A percentile compares a stretch with the other conserved stretches of the same genome.
phyloP scores from a whole-genome alignment of 1,140 invertebrate genomes.

The Holcopasites calliopsidis region DNA sequence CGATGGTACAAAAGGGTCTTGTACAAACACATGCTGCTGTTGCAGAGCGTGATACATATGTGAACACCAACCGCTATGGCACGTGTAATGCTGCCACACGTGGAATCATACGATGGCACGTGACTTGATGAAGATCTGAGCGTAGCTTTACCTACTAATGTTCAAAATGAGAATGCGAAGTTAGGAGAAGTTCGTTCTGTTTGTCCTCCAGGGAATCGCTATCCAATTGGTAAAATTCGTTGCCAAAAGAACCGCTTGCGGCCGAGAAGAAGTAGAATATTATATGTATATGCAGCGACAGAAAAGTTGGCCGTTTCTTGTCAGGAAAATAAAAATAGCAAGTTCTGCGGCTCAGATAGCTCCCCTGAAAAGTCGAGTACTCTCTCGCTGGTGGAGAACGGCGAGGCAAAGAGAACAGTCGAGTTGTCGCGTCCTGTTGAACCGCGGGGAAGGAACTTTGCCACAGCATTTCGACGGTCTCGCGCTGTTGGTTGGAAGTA shows the following conservation, averaged over 20 bases:
- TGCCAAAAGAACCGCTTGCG: not conserved
- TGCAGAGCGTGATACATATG: no score
- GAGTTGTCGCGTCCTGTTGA: slow-evolving; percentile 14
- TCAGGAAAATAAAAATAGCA: slow-evolving; percentile 2
- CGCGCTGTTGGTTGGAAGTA: not conserved
- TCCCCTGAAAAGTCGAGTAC: not conserved
- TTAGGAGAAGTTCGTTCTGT: no score
- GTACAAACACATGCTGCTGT: no score
- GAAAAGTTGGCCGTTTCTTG: not conserved
- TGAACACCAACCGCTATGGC: no score
- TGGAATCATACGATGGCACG: no score
- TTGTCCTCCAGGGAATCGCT: no score
- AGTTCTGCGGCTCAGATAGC: not conserved
- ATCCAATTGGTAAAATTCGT: not conserved
- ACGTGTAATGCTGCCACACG: no score
- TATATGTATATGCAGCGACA: not conserved
- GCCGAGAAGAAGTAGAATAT: not conserved
- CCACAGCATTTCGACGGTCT: not conserved
- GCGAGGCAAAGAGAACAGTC: not conserved
- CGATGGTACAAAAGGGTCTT: no score
- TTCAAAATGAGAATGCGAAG: no score
- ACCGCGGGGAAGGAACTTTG: slow-evolving; percentile 2
- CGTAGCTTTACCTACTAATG: no score
- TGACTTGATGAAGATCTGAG: no score
- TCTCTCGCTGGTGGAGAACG: not conserved